Evolutionary conservation across 2,113 vertebrate species (phyloP).

Genomic region (Mus pahari): DNA sequence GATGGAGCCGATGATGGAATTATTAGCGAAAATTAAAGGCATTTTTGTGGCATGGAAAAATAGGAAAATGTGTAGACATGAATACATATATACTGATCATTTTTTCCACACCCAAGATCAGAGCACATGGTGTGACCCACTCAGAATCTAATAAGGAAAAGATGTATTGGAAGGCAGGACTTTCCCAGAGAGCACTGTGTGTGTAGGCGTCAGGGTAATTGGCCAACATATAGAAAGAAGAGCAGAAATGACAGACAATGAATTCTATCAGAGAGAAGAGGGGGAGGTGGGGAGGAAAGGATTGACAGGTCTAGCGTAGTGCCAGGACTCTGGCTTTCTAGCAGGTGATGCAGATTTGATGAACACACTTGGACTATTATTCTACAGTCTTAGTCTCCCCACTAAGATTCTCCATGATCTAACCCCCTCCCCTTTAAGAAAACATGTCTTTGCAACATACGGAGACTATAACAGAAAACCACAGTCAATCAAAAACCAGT

Average conservation of each 20-base stretch:
- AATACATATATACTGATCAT: conserved; percentile 66
- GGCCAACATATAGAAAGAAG: background rate
- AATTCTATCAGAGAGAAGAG: background rate
- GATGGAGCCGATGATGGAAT: conserved; percentile 61
- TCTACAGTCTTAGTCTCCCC: background rate
- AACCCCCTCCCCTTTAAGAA: background rate
- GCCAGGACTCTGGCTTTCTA: background rate
- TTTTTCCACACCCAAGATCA: conserved; percentile 65
- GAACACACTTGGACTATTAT: background rate
- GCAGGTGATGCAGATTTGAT: background rate
- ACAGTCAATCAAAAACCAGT: background rate
- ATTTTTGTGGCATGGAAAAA: conserved; percentile 66
- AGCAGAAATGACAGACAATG: background rate
- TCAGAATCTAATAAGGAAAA: conserved; percentile 1
- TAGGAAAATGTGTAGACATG: conserved; percentile 54
- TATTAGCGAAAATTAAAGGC: conserved; percentile 67
- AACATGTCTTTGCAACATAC: background rate
- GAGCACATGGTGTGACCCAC: background rate
- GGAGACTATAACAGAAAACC: background rate
- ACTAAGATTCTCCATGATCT: background rate
- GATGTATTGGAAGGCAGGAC: background rate
- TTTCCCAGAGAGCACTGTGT: background rate
- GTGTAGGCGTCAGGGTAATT: no score
- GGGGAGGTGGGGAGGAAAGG: background rate
- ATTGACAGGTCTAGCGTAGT: background rate